Percentiles rank a stretch among this genome's conserved stretches.
These are phyloP conservation scores for Sandelia bainsii DNA, from an alignment of 2,797 vertebrate genomes.

Conservation along the genomic window DNA sequence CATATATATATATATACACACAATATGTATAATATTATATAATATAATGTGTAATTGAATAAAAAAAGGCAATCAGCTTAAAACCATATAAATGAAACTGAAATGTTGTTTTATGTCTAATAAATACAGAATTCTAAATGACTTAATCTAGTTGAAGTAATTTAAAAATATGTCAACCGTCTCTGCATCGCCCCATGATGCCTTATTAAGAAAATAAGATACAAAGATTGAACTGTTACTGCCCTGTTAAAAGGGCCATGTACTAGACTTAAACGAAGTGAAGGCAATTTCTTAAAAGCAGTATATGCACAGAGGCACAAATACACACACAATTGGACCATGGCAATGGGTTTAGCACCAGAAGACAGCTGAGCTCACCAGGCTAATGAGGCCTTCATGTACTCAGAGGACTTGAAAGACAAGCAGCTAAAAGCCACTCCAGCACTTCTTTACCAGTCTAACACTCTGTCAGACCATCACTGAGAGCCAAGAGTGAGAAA, in stretches of 20 bases:
- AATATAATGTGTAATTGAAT: no score
- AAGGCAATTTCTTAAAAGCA: constrained; percentile 33
- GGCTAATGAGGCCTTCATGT: constrained; percentile 73
- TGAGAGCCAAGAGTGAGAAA: constrained; percentile 54
- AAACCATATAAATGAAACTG: constrained; percentile 21
- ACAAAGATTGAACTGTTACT: constrained; percentile 26
- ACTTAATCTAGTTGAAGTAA: constrained; percentile 2
- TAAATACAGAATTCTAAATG: constrained; percentile 26
- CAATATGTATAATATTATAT: no score
- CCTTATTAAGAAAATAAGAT: constrained; percentile 37
- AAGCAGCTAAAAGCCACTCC: constrained; percentile 68
- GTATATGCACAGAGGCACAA: constrained; percentile 22
- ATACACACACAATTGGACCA: constrained; percentile 39
- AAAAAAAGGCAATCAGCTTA: constrained; percentile 17
- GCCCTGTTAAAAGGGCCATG: constrained; percentile 18
- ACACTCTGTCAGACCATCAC: constrained; percentile 53
- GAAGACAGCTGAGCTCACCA: constrained; percentile 66
- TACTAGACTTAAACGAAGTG: constrained; percentile 13
- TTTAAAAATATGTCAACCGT: constrained; percentile 22
- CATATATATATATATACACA: no score
- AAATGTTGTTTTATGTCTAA: constrained; percentile 21
- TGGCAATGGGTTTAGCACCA: constrained; percentile 48
- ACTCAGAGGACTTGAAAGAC: constrained; percentile 64
- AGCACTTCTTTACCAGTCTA: constrained; percentile 51
- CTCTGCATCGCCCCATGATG: constrained; percentile 11